Base-by-base conservation (phyloP, 2,888 invertebrate species). In the Operophtera brumata region DNA sequence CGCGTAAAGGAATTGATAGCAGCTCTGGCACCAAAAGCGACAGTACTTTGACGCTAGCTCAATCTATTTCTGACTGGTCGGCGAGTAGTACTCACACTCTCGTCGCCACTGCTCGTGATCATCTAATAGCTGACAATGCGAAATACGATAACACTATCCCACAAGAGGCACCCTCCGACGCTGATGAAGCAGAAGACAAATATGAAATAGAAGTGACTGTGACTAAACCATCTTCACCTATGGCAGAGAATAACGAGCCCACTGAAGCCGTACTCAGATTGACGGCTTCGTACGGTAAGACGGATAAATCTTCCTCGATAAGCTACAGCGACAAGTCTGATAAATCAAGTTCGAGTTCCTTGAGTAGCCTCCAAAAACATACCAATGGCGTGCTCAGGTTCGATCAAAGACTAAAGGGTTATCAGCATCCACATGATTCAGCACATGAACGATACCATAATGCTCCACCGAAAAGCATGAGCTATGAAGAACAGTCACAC, bases 11-110 rank as follows among this genome's bases (percentile, higher is more conserved):
- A 2, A 86, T 92, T 58, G 92, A 92, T 68, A 86, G 92, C 45
- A 92, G 94, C 66, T 94, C 94, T 1, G 94, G 93, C 4, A 94
- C 94, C 0, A 95, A 95, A 74, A 95, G 95, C 64, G 96, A 96
- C 69, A 96, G 96, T 70, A 96, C 96, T 0, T 78, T 94, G 43
- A 93, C 93, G 1, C 75, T 94, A 34, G 95, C 95, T 1, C 95
- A 95, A 59, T 95, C 95, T 0, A 94, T 95, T 67, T 95, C 95
- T 0, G 96, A 96, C 65, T 96, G 96, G 95, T 95, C 95, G 0
- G 94, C 94, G 1, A 95, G 95, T 61, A 94, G 94, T 13, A 95
- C 95, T 68, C 94, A 94, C 52, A 95, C 94, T 0, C 89, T 95
- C 7, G 92, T 95, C 40, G 93, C 93, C 9, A 93, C 94, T 32